Base-by-base conservation (phyloP, 2,797 vertebrate species). In the Hemitrygon akajei region DNA sequence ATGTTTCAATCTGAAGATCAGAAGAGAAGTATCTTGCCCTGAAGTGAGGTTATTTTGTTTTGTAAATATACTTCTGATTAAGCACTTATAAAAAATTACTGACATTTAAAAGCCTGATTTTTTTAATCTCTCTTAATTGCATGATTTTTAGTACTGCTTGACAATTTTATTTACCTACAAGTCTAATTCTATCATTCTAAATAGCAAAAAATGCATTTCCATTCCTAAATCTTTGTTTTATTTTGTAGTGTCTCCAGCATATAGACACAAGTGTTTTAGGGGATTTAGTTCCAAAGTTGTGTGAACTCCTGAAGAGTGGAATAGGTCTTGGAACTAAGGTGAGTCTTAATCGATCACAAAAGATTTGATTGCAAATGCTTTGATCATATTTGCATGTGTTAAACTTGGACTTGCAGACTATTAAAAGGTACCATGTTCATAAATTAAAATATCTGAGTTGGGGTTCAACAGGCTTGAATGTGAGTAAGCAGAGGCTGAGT, bases 311-410 rank as follows among this genome's bases (percentile, higher is more conserved):
- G 40, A 99, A 97, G 96, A 99, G 98, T 95, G 98, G 98, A 95
- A 96, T 99, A 7, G 99, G 99, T 80, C 96, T 99, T 94, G 98
- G 98, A 94, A 99, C 99, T 66, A 99, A 99, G 98, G 99, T 99
- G 97, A 0, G 89, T 93, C 47, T 16, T 76, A 60, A 76, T 73
- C 60, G 69, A 22, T 1, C 2, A 69, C n/a, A 89, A 37, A 89
- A 37, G 11, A 63, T 27, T 69, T 22, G 0, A 20, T 22, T 63
- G 30, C 58, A 87, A 87, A 14, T 18, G 7, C 0, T 25, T 58
- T 93, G 25, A 34, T 89, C 18, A 66, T 9, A 11, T 34, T 89
- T 87, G 30, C 60, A 87, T 63, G 27, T 37, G 12, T 89, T 89
- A 3, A 69, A 10, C 60, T 37, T 25, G 66, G 18, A 66, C 60